Percentiles rank a stretch among this genome's conserved stretches.
These are phyloP conservation scores for Pardosa pseudoannulata DNA, from an alignment of 2,888 invertebrate species.

Conservation along the genomic window DNA sequence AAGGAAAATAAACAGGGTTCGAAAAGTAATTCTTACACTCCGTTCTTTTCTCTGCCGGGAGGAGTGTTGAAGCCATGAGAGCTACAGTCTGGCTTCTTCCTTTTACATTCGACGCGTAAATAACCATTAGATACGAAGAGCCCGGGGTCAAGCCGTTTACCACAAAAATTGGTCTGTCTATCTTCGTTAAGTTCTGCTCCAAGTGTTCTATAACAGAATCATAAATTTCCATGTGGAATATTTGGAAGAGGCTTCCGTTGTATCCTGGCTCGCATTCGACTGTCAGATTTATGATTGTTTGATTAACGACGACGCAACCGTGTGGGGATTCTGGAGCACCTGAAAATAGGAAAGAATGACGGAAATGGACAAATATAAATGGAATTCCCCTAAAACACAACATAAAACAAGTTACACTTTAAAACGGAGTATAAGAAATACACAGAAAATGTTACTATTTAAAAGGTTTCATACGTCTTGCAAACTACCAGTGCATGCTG, in stretches of 20 bases:
- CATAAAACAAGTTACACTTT: too few species aligned
- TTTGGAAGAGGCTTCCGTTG: slow-evolving; percentile 39
- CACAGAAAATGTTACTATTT: too few species aligned
- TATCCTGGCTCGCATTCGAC: slow-evolving; percentile 38
- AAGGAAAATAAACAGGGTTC: too few species aligned
- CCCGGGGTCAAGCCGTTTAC: slow-evolving; percentile 21
- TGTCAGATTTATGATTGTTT: slow-evolving; percentile 16
- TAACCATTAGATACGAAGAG: slow-evolving; percentile 30
- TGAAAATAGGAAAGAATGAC: not conserved
- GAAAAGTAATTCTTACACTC: not conserved
- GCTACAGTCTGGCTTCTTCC: slow-evolving; percentile 41
- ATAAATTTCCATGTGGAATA: slow-evolving; percentile 54
- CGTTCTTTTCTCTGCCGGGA: slow-evolving; percentile 27
- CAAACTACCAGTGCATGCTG: too few species aligned
- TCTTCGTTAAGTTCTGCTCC: slow-evolving; percentile 14
- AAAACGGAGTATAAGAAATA: too few species aligned
- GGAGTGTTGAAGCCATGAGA: slow-evolving; percentile 24
- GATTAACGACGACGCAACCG: slow-evolving; percentile 31
- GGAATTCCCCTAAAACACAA: too few species aligned
- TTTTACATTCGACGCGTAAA: slow-evolving; percentile 45
- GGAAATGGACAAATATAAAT: too few species aligned
- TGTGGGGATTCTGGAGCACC: slow-evolving; percentile 43
- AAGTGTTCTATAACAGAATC: slow-evolving; percentile 16
- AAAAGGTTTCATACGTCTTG: too few species aligned
- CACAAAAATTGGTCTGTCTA: slow-evolving; percentile 13